Evolutionary conservation across 2,888 invertebrate genomes (phyloP), one percentile per base, ranked within the genome.

Genomic region (Laothoe populi): DNA sequence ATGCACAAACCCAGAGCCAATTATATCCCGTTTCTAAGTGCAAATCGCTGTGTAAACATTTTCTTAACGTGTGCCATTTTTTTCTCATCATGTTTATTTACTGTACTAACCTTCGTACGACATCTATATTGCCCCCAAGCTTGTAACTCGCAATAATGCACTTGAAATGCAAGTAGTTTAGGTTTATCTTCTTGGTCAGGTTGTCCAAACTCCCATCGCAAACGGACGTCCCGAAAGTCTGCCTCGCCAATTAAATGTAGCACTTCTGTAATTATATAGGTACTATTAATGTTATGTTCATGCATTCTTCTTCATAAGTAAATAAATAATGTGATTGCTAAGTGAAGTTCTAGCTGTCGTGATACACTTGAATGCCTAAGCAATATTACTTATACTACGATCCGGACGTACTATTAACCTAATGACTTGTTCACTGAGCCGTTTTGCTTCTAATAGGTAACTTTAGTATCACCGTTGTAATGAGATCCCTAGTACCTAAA

Each of bases 41-140:
- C 73, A 53, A 26, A 31, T 71, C 19, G 53, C 31, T 8, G 13
- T 19, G 59, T 26, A 3, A 35, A 45, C 8, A 19, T 44, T 21
- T 7, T 42, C 42, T 45, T 13, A 31, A 19, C 23, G 24, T 59
- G 5, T 45, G 0, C 24, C 21, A 57, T 35, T 42, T 26, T 38
- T 16, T 38, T 4, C 11, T 45, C 31, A 8, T 53, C 10, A 40
- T 57, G 11, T 42, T 5, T 11, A 26, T 13, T n/a, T 60, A 21
- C 23, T 23, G 23, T 38, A 35, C 61, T 65, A 71, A 94, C 95
- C 91, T 94, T 95, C 57, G 95, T 94, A 70, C 95, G 93, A 79
- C 97, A 97, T 63, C 96, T 93, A 76, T 96, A 96, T 58, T 95
- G 94, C 16, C 96, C 96, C 95, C 96, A 96, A 16, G 95, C 95